A percentile compares a stretch with the other conserved stretches of the same genome.
phyloP scores from a whole-genome alignment of 1,140 invertebrate genomes.

The Drosophila obscura region DNA sequence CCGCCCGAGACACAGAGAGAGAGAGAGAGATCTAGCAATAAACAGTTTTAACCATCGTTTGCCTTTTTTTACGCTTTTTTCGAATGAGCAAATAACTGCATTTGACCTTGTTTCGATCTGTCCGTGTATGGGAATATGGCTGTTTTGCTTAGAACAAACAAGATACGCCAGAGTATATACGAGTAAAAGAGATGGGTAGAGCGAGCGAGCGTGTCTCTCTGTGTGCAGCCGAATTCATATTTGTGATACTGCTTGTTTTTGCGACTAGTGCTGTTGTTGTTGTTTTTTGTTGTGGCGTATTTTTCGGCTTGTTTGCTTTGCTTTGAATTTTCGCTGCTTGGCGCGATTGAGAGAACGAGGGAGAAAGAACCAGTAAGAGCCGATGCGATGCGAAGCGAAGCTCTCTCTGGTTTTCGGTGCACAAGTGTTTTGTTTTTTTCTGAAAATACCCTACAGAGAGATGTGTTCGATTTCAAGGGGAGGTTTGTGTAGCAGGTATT shows the following conservation, averaged over 20 bases:
- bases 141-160: conserved; percentile 71
- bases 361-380: not conserved
- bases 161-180: conserved; percentile 50
- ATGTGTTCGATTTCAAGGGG: too few relatives aligned
- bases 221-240: conserved; percentile 48
- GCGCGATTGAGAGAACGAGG: conserved; percentile 12
- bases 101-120: conserved; percentile 80
- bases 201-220: conserved; percentile 16
- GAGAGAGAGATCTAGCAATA: conserved; percentile 41
- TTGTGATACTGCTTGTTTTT: conserved; percentile 36
- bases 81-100: conserved; percentile 77
- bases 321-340: conserved; percentile 57
- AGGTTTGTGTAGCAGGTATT: too few relatives aligned
- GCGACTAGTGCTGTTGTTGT: conserved; percentile 6
- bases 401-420: conserved; percentile 16
- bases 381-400: conserved; percentile 20
- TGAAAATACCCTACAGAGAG: not conserved
- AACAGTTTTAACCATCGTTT: conserved; percentile 51
- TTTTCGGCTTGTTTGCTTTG: conserved; percentile 75
- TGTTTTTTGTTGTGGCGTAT: conserved; percentile 29
- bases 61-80: conserved; percentile 24
- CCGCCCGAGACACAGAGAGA: conserved; percentile 11
- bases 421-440: conserved; percentile 54
- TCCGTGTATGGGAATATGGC: conserved; percentile 47
- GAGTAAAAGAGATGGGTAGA: conserved; percentile 7